A percentile compares a stretch with the other conserved stretches of the same genome.
phyloP scores from a whole-genome alignment of 1,140 invertebrate genomes.

The Ylistrum balloti region DNA sequence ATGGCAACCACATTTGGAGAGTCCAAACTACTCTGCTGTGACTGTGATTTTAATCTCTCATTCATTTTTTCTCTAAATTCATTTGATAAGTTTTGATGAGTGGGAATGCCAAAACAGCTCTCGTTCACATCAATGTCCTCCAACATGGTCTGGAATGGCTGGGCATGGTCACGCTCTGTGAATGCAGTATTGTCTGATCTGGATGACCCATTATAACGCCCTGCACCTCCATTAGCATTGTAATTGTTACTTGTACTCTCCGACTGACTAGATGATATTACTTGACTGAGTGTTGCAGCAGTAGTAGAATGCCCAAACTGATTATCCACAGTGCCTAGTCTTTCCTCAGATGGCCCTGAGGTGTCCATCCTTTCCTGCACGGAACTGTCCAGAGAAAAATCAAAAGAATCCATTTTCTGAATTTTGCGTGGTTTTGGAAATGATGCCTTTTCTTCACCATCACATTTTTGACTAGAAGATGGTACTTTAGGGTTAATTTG shows the following conservation, averaged over 20 bases:
- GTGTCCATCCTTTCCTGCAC: conserved; percentile 42
- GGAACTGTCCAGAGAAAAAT: conserved; percentile 45
- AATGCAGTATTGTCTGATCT: not conserved
- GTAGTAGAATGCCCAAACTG: conserved; percentile 42
- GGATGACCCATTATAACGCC: not conserved
- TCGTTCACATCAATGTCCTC: conserved; percentile 72
- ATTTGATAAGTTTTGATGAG: conserved; percentile 71
- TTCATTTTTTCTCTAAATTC: conserved; percentile 72
- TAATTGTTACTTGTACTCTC: not conserved
- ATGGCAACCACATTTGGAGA: not conserved
- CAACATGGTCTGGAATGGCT: conserved; percentile 51
- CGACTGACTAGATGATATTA: not conserved
- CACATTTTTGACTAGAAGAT: not conserved
- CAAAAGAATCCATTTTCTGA: conserved; percentile 51
- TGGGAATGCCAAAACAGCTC: conserved; percentile 70
- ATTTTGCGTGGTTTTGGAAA: conserved; percentile 43
- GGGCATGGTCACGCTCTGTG: not conserved
- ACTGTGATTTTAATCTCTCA: conserved; percentile 60
- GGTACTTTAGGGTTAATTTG: not conserved
- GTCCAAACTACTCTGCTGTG: conserved; percentile 44
- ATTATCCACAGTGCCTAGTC: not conserved
- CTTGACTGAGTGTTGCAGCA: not conserved
- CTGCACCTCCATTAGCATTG: not conserved
- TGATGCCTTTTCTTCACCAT: not conserved
- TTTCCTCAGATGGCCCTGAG: conserved; percentile 47